Evolutionary conservation across 2,113 vertebrate genomes (phyloP).

Genomic region (Acrocephalus arundinaceus): DNA sequence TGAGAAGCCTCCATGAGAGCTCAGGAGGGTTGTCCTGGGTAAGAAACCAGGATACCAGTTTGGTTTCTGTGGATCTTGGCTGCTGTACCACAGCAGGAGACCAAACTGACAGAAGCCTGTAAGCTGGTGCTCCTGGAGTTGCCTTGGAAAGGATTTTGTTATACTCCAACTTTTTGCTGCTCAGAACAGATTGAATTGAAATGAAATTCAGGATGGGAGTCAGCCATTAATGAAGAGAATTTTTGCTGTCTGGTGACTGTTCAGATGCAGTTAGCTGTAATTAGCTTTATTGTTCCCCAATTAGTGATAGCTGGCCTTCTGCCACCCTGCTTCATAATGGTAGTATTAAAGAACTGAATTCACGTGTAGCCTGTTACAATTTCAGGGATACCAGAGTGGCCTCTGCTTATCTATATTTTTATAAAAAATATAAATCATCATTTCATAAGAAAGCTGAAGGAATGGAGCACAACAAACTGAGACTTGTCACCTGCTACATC

Average conservation of each 20-base stretch:
- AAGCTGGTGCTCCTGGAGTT: background rate
- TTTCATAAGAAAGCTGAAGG: background rate
- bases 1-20: background rate
- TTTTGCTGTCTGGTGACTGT: constrained; percentile 17
- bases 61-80: background rate
- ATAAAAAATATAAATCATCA: background rate
- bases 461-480: background rate
- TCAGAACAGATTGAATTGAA: background rate
- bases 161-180: background rate
- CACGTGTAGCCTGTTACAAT: background rate
- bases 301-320: background rate
- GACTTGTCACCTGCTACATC: background rate
- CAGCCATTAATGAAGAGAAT: constrained; percentile 4
- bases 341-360: background rate
- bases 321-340: background rate
- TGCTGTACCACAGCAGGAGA: background rate
- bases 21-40: background rate
- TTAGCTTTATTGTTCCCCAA: background rate
- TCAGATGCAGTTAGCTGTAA: constrained; percentile 6
- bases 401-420: background rate
- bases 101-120: background rate
- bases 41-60: background rate
- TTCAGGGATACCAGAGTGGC: background rate
- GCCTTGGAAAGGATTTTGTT: background rate
- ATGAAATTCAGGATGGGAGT: constrained; percentile 31